Evolutionary conservation across 2,888 invertebrate species (phyloP), one percentile per base, ranked within the genome.

Genomic region (Galerucella nymphaeae): DNA sequence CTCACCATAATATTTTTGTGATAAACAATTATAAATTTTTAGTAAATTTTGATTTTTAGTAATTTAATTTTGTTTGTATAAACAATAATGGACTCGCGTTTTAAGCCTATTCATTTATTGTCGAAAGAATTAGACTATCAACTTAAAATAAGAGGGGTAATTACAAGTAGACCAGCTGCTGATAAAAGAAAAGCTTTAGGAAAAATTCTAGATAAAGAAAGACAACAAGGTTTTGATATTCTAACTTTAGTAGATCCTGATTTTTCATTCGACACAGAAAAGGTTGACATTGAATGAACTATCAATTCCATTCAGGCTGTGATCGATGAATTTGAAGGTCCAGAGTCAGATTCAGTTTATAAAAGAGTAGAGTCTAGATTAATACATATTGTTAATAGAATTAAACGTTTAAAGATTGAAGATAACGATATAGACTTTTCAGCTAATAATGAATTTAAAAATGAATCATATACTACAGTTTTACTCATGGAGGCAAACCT

Each of bases 361-460:
- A 38, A 61, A 30, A 20, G 41, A 30, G n/a, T 41, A 23, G 16
- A 61, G 10, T 41, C 38, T 14, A 38, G 61, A 61, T 13, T 61
- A 38, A 16, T 61, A 2, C 61, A 61, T 18, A 14, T 38, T 30
- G 41, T 8, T 13, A 38, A 23, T 41, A 38, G 38, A 61, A 61
- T 61, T 8, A 48, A 48, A 48, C 48, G 48, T n/a, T 48, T 48
- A 4, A n/a, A 48, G 14, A 48, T 48, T 48, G 2, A n/a, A 5
- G 2, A 50, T 50, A n/a, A n/a, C n/a, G 30, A 65, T 50, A 14
- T 14, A 57, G 66, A 45, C 8, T 13, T n/a, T n/a, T 42, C 53
- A 11, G 30, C 58, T n/a, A 68, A 61, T 23, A 68, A 41, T 45
- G 50, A 68, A 59, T 41, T 41, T 3, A 55, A 14, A n/a, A 55